A percentile compares a stretch with the other conserved stretches of the same genome.
phyloP scores from a whole-genome alignment of 2,888 invertebrate species.

The Papilio elwesi region DNA sequence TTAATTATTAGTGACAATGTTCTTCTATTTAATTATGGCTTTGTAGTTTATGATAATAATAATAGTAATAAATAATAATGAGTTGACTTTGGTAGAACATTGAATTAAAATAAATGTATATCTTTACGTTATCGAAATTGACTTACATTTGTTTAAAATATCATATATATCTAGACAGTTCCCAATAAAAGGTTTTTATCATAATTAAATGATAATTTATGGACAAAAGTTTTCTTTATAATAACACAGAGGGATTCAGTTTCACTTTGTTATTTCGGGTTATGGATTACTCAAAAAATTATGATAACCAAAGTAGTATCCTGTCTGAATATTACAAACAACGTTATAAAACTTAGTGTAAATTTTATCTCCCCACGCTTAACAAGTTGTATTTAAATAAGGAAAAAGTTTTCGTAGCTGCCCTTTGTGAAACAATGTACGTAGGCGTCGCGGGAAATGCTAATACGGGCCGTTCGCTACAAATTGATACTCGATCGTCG shows the following conservation, averaged over 20 bases:
- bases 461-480: slow-evolving; percentile 78
- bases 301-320: neutral
- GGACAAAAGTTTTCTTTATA: neutral
- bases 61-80: too few species aligned
- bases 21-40: slow-evolving; percentile 33
- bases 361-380: slow-evolving; percentile 28
- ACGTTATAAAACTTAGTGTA: slow-evolving; percentile 15
- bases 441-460: slow-evolving; percentile 69
- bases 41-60: slow-evolving; percentile 1
- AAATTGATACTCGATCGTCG: slow-evolving; percentile 85
- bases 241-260: neutral
- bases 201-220: neutral
- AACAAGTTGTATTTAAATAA: slow-evolving; percentile 45
- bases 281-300: neutral
- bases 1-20: slow-evolving; percentile 36
- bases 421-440: slow-evolving; percentile 71
- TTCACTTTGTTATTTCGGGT: neutral
- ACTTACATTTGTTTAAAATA: neutral
- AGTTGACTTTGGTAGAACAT: neutral
- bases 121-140: neutral
- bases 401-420: slow-evolving; percentile 50
- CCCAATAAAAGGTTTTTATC: neutral
- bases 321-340: neutral
- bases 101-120: neutral
- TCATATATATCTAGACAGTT: neutral